These are phyloP conservation scores for Drosophila prolongata DNA, from an alignment of 2,888 invertebrate genomes.

Conservation along the genomic window DNA sequence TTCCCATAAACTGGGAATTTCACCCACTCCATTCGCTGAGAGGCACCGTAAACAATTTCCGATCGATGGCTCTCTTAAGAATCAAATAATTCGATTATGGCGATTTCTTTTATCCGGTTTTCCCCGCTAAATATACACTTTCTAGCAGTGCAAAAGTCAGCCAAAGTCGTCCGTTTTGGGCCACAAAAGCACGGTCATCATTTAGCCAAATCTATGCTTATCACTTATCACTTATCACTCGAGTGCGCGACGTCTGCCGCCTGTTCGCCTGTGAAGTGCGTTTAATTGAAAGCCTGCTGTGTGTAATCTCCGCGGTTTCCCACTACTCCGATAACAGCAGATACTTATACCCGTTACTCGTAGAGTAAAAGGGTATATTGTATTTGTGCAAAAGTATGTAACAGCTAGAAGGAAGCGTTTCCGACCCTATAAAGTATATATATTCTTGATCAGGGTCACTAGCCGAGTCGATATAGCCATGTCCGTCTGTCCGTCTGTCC, in stretches of 20 bases:
- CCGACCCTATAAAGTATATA: too few species aligned
- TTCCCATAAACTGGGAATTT: conserved; percentile 40
- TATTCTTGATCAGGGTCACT: too few species aligned
- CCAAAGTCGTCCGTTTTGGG: conserved; percentile 4
- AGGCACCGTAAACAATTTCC: conserved; percentile 15
- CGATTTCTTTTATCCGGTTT: conserved; percentile 10
- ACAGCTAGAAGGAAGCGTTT: too few species aligned
- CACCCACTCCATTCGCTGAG: conserved; percentile 37
- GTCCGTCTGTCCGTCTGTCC: too few species aligned
- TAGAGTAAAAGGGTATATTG: too few species aligned
- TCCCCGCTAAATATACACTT: conserved; percentile 10
- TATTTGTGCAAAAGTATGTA: too few species aligned
- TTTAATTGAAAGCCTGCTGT: conserved; percentile 46
- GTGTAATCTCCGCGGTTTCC: conserved; percentile 36
- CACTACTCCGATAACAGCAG: conserved; percentile 29
- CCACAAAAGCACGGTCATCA: conserved; percentile 31
- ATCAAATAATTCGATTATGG: conserved; percentile 28
- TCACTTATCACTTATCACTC: conserved; percentile 23
- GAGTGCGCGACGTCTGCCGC: conserved; percentile 35
- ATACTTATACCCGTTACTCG: too few species aligned
- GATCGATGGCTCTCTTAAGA: conserved; percentile 7
- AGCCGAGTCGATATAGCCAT: too few species aligned
- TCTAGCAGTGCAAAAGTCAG: conserved; percentile 14
- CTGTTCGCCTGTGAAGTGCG: conserved; percentile 39
- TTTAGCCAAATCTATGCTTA: conserved; percentile 38